These are phyloP conservation scores for Campoletis sonorensis DNA, from an alignment of 1,140 invertebrate genomes.

Conservation along the genomic window DNA sequence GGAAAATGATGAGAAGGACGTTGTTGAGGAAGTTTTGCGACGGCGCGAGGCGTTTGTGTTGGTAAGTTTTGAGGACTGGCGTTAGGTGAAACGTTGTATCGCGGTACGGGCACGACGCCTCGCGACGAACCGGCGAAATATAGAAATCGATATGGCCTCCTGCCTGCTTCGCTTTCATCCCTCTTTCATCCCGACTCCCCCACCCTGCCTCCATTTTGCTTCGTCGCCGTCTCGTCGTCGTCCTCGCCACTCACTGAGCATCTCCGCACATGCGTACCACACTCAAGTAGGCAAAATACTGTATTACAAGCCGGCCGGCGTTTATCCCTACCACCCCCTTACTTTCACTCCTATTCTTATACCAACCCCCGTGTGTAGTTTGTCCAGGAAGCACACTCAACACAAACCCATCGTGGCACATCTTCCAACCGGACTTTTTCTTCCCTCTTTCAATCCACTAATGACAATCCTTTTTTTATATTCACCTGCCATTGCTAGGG, in stretches of 20 bases:
- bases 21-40: slow-evolving; percentile 12
- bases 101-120: slow-evolving; percentile 49
- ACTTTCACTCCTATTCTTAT: not conserved
- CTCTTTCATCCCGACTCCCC: not conserved
- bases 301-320: not conserved
- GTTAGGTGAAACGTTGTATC: slow-evolving; percentile 11
- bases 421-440: no score
- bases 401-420: not conserved
- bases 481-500: no score
- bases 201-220: not conserved
- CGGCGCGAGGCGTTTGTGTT: not conserved
- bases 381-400: no score
- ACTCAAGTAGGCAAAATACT: not conserved
- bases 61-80: not conserved
- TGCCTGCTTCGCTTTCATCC: not conserved
- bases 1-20: slow-evolving; percentile 57
- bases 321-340: slow-evolving; percentile 1
- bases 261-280: slow-evolving; percentile 68
- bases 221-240: slow-evolving; percentile 35
- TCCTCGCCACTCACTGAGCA: slow-evolving; percentile 29
- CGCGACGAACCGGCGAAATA: slow-evolving; percentile 45
- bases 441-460: no score
- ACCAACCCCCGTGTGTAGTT: not conserved
- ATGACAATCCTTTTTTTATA: no score
- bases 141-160: slow-evolving; percentile 69